Conservation (phyloP, 2,113 vertebrate species). For the Microcebus ravelobensis region DNA sequence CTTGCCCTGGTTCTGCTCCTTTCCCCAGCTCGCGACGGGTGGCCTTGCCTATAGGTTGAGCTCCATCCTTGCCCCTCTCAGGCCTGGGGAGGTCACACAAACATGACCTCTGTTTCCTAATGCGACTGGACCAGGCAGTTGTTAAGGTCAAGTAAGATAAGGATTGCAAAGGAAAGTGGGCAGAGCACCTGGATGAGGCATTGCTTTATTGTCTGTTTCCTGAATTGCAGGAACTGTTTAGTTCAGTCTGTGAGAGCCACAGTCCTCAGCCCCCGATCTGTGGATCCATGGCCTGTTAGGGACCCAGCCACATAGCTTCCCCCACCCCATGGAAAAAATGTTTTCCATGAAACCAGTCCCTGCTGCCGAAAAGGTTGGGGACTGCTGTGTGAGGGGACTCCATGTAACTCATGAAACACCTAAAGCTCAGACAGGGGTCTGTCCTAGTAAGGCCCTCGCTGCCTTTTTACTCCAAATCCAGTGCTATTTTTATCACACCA, state of each 20-base stretch:
- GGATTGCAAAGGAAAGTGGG: background rate
- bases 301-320: no score
- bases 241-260: background rate
- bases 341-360: no score
- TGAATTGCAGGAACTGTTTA: background rate
- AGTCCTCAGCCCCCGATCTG: no score
- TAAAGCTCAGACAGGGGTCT: background rate
- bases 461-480: background rate
- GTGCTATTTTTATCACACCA: background rate
- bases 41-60: no score
- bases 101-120: background rate
- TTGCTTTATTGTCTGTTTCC: background rate
- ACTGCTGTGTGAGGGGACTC: no score
- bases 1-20: rapidly evolving
- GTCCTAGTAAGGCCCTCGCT: background rate
- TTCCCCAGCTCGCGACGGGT: rapidly evolving
- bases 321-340: no score
- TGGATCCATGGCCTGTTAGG: no score
- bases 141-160: background rate
- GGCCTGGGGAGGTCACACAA: no score
- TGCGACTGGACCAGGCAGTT: background rate
- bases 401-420: background rate
- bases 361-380: no score
- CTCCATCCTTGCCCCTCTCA: background rate
- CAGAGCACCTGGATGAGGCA: rapidly evolving